Base-by-base conservation (phyloP, 2,113 vertebrate species). In the Alectura lathami region DNA sequence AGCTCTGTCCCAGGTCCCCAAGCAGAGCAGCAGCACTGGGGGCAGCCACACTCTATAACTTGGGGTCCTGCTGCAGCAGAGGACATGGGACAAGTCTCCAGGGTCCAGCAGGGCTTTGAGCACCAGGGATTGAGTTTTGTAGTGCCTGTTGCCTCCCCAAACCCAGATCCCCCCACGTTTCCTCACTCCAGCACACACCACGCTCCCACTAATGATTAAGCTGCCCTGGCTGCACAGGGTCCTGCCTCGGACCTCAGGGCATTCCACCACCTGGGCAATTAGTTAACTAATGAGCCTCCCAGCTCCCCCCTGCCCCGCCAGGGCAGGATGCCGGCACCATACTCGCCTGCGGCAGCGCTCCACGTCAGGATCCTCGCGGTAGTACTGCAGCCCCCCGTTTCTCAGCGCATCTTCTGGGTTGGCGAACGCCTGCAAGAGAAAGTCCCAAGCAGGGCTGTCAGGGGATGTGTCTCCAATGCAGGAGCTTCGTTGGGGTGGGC, bases 361-460 rank as follows among this genome's bases (percentile, higher is more conserved):
- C 96, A 99, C 99, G 0, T 98, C 96, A 0, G 98, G 98, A 91
- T 99, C 99, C 7, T 96, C 92, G 4, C 99, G 97, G 94, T 95
- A 94, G 68, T 86, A 99, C 94, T 99, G 98, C 22, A 97, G 6
- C 15, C 99, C 99, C 63, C 99, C 99, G 0, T 99, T 99, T 83
- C 98, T 98, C 84, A 98, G 62, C 1, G 99, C 98, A 0, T 99
- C 99, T 95, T 99, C 99, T 0, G 98, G 98, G 92, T 99, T 99
- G 9, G 99, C 98, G 73, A 99, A 99, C 0, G 98, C 99, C 99
- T 99, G 96, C 27, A 72, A 94, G 94, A 88, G 30, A 92, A 7
- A 83, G 29, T 17, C 15, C 47, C 38, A 23, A 12, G 30, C 14
- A 51, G 70, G 32, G 38, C 32, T 78, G n/a, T 24, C 42, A 43